Conservation (phyloP, 1,140 invertebrate genomes). For the Sitobion miscanthi region DNA sequence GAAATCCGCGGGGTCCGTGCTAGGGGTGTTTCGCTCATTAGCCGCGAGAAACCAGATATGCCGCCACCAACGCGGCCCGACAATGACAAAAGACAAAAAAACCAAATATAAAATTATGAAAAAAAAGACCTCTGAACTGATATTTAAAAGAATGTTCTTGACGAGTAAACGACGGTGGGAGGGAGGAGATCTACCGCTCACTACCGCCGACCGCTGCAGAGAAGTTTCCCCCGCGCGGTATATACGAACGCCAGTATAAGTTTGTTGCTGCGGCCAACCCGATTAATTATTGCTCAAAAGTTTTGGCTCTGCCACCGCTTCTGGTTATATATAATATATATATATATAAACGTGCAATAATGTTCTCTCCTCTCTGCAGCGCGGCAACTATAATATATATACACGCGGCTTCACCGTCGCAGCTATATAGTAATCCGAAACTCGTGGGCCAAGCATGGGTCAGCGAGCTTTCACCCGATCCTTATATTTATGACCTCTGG, state of each 20-base stretch:
- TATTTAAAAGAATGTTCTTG: conserved; percentile 41
- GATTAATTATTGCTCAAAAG: conserved; percentile 54
- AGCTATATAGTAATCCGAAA: conserved; percentile 38
- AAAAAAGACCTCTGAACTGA: conserved; percentile 35
- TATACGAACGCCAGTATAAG: conserved; percentile 18
- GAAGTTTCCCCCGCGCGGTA: background rate
- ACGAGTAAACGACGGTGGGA: background rate
- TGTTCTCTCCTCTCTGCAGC: background rate
- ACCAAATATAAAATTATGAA: background rate
- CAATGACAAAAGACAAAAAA: conserved; percentile 51
- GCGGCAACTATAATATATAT: background rate
- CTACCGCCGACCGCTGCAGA: too few relatives aligned
- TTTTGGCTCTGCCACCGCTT: background rate
- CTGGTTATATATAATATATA: background rate
- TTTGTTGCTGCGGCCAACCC: conserved; percentile 28
- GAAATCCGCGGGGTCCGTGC: conserved; percentile 25
- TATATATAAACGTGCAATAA: background rate
- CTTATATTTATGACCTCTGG: conserved; percentile 23
- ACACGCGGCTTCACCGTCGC: background rate
- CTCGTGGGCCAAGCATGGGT: conserved; percentile 32
- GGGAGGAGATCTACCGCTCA: conserved; percentile 13
- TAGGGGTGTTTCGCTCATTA: conserved; percentile 55
- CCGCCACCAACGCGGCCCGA: background rate
- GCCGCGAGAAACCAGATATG: conserved; percentile 36
- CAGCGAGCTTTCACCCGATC: conserved; percentile 42